Evolutionary conservation across 2,888 invertebrate genomes (phyloP).

Genomic region (Athalia circularis): DNA sequence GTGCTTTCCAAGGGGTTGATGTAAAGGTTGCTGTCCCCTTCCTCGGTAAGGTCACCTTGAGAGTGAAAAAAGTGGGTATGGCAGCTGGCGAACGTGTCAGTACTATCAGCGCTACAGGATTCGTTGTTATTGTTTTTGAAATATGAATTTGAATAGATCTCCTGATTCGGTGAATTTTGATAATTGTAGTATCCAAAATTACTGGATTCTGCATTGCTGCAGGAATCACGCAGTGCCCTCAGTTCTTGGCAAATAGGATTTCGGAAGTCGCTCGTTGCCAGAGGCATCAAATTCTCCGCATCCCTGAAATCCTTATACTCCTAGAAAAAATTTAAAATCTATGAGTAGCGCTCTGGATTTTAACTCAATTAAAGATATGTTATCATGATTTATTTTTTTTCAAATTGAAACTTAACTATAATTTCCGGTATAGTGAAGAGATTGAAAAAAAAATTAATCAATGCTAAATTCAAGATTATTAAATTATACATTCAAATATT

Average conservation of each 20-base stretch:
- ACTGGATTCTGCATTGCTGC: slow-evolving; percentile 74
- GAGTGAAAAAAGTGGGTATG: slow-evolving; percentile 96
- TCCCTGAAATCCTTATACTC: slow-evolving; percentile 94
- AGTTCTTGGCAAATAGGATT: slow-evolving; percentile 89
- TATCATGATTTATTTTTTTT: too few relatives aligned
- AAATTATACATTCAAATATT: slow-evolving; percentile 21
- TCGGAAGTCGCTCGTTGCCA: slow-evolving; percentile 89
- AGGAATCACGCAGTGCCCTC: slow-evolving; percentile 78
- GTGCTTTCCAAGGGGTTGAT: slow-evolving; percentile 85
- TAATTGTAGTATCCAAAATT: slow-evolving; percentile 56
- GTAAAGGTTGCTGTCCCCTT: slow-evolving; percentile 89
- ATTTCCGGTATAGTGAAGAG: too few relatives aligned
- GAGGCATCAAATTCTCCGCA: slow-evolving; percentile 91
- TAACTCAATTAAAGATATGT: not conserved
- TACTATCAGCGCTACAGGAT: slow-evolving; percentile 80
- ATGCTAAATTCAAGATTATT: too few relatives aligned
- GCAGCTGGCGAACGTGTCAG: slow-evolving; percentile 97
- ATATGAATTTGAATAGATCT: slow-evolving; percentile 54
- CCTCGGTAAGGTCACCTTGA: slow-evolving; percentile 85
- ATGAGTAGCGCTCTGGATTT: not conserved
- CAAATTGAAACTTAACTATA: too few relatives aligned
- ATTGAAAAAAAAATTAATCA: too few relatives aligned
- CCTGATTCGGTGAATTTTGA: slow-evolving; percentile 51
- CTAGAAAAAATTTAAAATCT: slow-evolving; percentile 75
- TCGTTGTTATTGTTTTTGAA: slow-evolving; percentile 68